Evolutionary conservation across 2,888 invertebrate genomes (phyloP), one percentile per base, ranked within the genome.

Genomic region (Vandiemenella viatica): DNA sequence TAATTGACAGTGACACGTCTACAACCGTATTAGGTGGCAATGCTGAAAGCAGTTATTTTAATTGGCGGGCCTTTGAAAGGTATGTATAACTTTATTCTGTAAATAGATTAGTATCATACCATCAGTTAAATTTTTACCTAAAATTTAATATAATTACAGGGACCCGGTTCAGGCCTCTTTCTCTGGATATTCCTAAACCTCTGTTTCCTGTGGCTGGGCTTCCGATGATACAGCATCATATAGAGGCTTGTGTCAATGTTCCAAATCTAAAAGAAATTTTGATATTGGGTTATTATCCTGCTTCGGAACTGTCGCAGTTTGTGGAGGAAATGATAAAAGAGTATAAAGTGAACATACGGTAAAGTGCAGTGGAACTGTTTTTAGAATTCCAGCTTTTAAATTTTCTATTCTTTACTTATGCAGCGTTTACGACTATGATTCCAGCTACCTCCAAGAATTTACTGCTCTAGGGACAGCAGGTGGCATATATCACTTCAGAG

Each of bases 161-260:
- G 1, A 98, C 97, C 7, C 75, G 97, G 48, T 98, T 98, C 67
- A 81, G 98, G 0, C 98, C 98, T 0, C 71, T 98, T 3, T 96
- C 96, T 0, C 69, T 98, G 51, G 96, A 97, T 63, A 82, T 88
- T n/a, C 96, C 98, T 0, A 98, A 98, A 66, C 97, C 97, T 0
- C 66, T 98, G 15, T 98, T 98, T 66, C 96, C 96, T 0, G 85
- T 98, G 13, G 98, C 95, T 45, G 98, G 98, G 1, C 70, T 90
- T 37, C 96, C 97, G 0, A 75, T 97, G 53, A 89, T 98, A 52
- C 93, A 97, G 63, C 97, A 98, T 64, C 93, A 96, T 62, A 92
- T 98, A 46, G 92, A 95, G 67, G 92, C 96, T 43, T 93, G 95
- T 61, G 74, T 75, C 21, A 73, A 79, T 63, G 69, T 96, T 18